Evolutionary conservation across 2,888 invertebrate genomes (phyloP), one percentile per base, ranked within the genome.

Genomic region (Stenurella melanura): DNA sequence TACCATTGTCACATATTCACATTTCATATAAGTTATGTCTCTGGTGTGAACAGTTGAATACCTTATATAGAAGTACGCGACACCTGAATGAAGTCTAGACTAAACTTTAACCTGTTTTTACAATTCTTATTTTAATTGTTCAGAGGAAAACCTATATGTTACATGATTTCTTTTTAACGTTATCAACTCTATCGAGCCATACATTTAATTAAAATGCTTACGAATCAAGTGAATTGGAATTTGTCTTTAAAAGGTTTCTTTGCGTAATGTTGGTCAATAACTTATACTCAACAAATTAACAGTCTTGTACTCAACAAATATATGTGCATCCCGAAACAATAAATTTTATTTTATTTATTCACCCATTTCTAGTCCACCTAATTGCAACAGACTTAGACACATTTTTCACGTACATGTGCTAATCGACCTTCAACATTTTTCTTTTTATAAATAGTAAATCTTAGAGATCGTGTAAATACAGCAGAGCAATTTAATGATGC

Each of bases 201-300:
- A 34, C 17, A 17, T 63, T 38, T 63, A 63, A 63, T 63, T 63
- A 38, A 17, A 63, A 38, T 34, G 63, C 63, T 38, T 18, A 34
- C 38, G 3, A 15, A 38, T 63, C 17, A 17, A n/a, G 17, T 26
- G 26, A 61, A 21, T 26, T 61, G 21, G 26, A 21, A 21, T 61
- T 12, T 26, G 18, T 61, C 12, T 9, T 61, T 61, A 6, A 26
- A 12, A 15, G 60, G 60, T 61, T 61, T 61, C 60, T 61, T 26
- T 61, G 60, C 60, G 60, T 61, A 61, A 61, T 61, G 18, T 61
- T 21, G 26, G 21, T 21, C 11, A 61, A 26, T 26, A 26, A 61
- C 26, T 26, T 3, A 1, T 18, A 19, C 26, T 57, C 57, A 57
- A 10, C 12, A 42, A 61, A 26, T 26, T n/a, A 61, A 61, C n/a